A percentile compares a stretch with the other conserved stretches of the same genome.
phyloP scores from a whole-genome alignment of 1,140 invertebrate genomes.

The Drosophila pruinosa region DNA sequence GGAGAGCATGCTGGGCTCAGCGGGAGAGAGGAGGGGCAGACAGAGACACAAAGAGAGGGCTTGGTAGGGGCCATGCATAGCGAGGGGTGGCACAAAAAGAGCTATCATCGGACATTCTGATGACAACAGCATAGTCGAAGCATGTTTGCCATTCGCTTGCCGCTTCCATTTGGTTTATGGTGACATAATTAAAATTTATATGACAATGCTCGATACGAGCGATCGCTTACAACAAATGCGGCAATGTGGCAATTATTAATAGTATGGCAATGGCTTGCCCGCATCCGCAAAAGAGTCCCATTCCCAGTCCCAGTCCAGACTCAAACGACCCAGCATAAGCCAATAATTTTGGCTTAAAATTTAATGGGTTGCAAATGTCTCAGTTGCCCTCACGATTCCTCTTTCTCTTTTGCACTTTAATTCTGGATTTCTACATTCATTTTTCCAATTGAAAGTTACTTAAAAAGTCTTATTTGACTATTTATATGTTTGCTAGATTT shows the following conservation, averaged over 20 bases:
- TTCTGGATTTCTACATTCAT: too few relatives aligned
- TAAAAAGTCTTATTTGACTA: too few relatives aligned
- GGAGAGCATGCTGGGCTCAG: neutral
- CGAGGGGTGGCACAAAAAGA: neutral
- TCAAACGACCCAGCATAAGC: constrained; percentile 1
- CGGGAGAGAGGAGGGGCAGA: neutral
- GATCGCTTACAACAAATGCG: constrained; percentile 22
- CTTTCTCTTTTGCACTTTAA: too few relatives aligned
- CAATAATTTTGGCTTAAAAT: neutral
- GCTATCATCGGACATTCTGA: constrained; percentile 19
- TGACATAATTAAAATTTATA: constrained; percentile 77
- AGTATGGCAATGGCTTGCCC: constrained; percentile 1
- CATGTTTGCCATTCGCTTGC: constrained; percentile 6
- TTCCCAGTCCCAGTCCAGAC: neutral
- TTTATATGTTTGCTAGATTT: too few relatives aligned
- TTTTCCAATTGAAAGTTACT: too few relatives aligned
- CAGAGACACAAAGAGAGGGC: neutral
- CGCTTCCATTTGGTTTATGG: constrained; percentile 64
- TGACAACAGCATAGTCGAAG: constrained; percentile 33
- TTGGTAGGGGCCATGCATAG: neutral
- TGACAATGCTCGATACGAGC: constrained; percentile 36
- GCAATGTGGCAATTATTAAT: constrained; percentile 41
- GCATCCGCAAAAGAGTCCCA: constrained; percentile 16
- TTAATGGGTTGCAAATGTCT: constrained; percentile 6
- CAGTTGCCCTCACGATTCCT: neutral